Evolutionary conservation across 2,113 vertebrate genomes (phyloP).

Genomic region (Tupaia chinensis): DNA sequence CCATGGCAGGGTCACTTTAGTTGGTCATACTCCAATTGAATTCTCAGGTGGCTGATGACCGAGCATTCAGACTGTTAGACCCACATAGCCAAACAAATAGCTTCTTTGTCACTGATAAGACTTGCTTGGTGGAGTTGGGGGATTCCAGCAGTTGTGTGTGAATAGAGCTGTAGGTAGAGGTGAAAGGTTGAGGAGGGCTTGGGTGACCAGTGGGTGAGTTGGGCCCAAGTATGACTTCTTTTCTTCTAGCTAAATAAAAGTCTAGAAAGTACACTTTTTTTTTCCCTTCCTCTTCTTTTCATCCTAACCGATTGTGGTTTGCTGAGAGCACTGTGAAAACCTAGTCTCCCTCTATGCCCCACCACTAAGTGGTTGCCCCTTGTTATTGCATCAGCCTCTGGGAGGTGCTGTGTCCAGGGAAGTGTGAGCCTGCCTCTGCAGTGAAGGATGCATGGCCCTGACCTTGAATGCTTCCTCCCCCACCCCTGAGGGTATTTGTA

Average conservation of each 20-base stretch:
- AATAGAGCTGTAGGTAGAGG: background rate
- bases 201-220: background rate
- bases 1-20: fast-evolving
- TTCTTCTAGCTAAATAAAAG: background rate
- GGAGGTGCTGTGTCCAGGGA: background rate
- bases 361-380: background rate
- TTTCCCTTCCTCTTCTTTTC: background rate
- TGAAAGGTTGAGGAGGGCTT: background rate
- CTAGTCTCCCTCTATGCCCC: fast-evolving
- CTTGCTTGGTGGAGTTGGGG: background rate
- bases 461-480: background rate
- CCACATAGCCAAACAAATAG: background rate
- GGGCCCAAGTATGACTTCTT: background rate
- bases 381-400: too few relatives aligned
- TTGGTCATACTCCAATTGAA: background rate
- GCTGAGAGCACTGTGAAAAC: background rate
- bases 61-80: fast-evolving
- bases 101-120: background rate
- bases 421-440: background rate
- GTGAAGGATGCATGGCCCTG: background rate
- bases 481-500: too few relatives aligned
- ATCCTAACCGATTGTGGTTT: background rate
- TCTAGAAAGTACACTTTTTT: background rate
- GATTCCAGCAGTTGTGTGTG: background rate
- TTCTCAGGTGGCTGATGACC: background rate